These are phyloP conservation scores for Pimpla rufipes DNA, from an alignment of 2,888 invertebrate species.

Conservation along the genomic window DNA sequence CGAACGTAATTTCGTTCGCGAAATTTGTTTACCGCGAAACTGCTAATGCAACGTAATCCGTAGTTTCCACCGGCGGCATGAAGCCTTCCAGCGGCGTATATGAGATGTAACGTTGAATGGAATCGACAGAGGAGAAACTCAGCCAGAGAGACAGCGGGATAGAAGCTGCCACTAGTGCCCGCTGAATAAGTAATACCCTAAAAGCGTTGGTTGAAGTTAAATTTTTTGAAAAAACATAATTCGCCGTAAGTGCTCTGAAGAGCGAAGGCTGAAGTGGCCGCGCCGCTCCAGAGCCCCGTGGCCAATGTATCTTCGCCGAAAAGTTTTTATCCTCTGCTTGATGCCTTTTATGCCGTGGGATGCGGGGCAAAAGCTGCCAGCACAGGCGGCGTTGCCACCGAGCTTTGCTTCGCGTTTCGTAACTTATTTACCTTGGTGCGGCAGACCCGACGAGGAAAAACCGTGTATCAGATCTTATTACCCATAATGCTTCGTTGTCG, in stretches of 20 bases:
- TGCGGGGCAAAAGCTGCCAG: not conserved
- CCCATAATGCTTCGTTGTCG: not conserved
- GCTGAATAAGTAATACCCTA: conserved; percentile 61
- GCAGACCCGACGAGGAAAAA: not conserved
- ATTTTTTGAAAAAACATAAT: conserved; percentile 32
- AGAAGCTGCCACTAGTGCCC: not conserved
- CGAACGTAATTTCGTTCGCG: no score
- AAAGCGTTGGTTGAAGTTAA: conserved; percentile 56
- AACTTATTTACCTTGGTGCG: conserved; percentile 15
- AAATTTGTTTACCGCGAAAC: not conserved
- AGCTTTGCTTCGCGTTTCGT: conserved; percentile 18
- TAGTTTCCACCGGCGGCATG: not conserved
- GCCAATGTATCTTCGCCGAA: conserved; percentile 28
- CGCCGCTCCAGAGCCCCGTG: not conserved
- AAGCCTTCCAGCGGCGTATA: not conserved
- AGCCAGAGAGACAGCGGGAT: conserved; percentile 1
- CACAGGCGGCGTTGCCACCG: conserved; percentile 7
- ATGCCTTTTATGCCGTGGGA: conserved; percentile 15
- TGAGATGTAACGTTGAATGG: conserved; percentile 12
- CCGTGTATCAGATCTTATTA: not conserved
- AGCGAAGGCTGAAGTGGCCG: not conserved
- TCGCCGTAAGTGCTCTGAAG: conserved; percentile 30
- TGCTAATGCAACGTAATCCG: not conserved
- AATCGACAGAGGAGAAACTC: conserved; percentile 12
- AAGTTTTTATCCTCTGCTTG: conserved; percentile 50